phyloP scores from a whole-genome alignment of 2,888 invertebrate species.

The Drosophila siamana region DNA sequence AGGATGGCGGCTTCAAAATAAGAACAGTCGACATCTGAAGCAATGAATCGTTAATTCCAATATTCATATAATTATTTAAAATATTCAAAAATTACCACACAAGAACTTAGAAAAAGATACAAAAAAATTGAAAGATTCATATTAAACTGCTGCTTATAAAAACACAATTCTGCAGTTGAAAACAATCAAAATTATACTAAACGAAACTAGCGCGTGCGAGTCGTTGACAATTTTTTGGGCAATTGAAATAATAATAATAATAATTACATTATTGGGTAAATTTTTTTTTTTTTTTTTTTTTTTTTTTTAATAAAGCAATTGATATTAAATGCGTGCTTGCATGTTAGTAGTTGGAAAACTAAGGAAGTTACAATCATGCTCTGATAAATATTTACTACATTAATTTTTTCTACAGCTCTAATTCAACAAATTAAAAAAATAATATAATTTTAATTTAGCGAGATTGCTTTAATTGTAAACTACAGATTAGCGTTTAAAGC shows the following conservation, averaged over 20 bases:
- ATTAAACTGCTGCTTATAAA: background rate
- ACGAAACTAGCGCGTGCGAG: background rate
- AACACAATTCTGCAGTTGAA: background rate
- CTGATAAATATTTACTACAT: no score
- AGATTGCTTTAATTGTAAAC: background rate
- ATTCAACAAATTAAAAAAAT: no score
- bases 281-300: no score
- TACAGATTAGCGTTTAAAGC: background rate
- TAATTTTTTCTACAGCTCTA: no score
- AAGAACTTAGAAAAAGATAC: background rate
- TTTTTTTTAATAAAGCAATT: background rate
- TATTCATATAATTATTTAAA: background rate
- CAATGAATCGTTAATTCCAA: background rate
- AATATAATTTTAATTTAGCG: no score
- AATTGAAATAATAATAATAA: background rate
- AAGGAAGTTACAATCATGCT: background rate
- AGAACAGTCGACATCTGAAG: conserved; percentile 22
- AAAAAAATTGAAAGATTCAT: background rate
- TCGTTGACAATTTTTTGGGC: background rate
- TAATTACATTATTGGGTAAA: background rate
- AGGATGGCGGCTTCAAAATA: conserved; percentile 20
- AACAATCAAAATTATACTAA: background rate
- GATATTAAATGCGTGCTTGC: background rate
- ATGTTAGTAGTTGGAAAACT: background rate
- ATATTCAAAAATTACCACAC: background rate